phyloP scores from a whole-genome alignment of 2,888 invertebrate genomes.

The Athalia rosae region DNA sequence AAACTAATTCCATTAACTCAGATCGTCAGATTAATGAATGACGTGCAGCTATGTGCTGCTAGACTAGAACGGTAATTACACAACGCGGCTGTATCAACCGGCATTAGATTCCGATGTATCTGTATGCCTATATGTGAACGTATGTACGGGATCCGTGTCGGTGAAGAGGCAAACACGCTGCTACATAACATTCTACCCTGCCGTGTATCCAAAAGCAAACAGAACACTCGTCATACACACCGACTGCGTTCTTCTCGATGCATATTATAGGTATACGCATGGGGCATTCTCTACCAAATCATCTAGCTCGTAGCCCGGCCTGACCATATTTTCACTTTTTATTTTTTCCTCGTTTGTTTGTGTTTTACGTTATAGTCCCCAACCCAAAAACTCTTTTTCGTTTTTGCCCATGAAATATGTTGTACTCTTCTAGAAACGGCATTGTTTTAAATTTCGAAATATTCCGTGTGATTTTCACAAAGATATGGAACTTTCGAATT shows the following conservation, averaged over 20 bases:
- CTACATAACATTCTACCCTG: background rate
- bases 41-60: conserved; percentile 48
- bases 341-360: too few relatives aligned
- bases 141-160: conserved; percentile 13
- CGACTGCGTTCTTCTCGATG: background rate
- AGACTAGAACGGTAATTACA: conserved; percentile 54
- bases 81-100: conserved; percentile 41
- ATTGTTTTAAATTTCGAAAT: too few relatives aligned
- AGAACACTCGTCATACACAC: background rate
- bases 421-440: too few relatives aligned
- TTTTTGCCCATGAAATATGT: too few relatives aligned
- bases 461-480: too few relatives aligned
- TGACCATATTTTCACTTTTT: too few relatives aligned
- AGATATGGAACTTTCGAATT: too few relatives aligned
- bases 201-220: background rate
- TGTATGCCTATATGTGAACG: background rate
- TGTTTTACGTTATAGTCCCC: too few relatives aligned
- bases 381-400: too few relatives aligned
- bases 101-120: conserved; percentile 2
- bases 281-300: too few relatives aligned
- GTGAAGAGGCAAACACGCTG: conserved; percentile 9
- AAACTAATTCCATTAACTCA: conserved; percentile 62
- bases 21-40: conserved; percentile 57
- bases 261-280: too few relatives aligned
- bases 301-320: too few relatives aligned